Base-by-base conservation (phyloP, 2,113 vertebrate genomes). In the Pachypanchax playfairii region DNA sequence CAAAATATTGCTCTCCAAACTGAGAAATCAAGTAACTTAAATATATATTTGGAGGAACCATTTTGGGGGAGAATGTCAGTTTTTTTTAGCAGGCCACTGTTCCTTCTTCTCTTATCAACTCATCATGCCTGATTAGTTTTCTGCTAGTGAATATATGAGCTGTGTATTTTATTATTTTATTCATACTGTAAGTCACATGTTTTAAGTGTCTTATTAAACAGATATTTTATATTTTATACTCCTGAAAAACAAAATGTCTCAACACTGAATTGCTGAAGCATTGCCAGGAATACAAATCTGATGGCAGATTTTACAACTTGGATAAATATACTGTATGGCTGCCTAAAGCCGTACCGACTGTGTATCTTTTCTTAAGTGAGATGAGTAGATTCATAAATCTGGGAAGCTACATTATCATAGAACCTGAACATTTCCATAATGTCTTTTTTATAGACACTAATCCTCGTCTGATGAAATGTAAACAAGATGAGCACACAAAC, bases 391-490 rank as follows among this genome's bases (percentile, higher is more conserved):
- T 31, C 41, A 52, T 4, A 47, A 18, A n/a, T 36, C 6, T 33
- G 4, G 0, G 9, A 0, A 46, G 12, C 5, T 26, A 73, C 59
- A 70, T 65, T 36, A 46, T 13, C 17, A 48, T 25, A 29, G 35
- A 26, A 59, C 48, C 9, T 3, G 5, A 60, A 41, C 14, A 53
- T 18, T 11, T 6, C 15, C 2, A 15, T 41, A 65, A 56, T 60
- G 22, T 53, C 10, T 5, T 55, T 57, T 60, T 73, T 75, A 80
- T 71, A 49, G 53, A 86, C 73, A 82, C 55, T 47, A 64, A 70
- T 75, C 55, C 50, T 31, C 1, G 39, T 81, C 73, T 85, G 69
- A 84, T 83, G 66, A 76, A 87, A 81, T 42, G 63, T 78, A 80
- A 88, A 88, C 72, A 80, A 29, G 60, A 29, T 49, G 60, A 72